These are phyloP conservation scores for Lycocerus yunnanus DNA, from an alignment of 2,888 invertebrate genomes.

Conservation along the genomic window DNA sequence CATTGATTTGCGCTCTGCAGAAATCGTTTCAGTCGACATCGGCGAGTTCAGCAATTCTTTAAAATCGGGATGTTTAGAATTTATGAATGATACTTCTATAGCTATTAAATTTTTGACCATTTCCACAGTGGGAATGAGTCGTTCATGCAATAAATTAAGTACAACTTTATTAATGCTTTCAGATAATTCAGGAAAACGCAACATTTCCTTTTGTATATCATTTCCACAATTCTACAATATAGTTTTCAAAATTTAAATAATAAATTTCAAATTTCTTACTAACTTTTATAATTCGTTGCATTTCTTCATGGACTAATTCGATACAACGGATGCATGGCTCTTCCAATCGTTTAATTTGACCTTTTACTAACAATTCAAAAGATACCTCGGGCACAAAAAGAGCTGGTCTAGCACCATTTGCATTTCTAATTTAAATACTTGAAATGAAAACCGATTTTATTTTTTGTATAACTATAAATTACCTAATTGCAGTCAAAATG, in stretches of 20 bases:
- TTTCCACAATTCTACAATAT: conserved; percentile 88
- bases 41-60: conserved; percentile 68
- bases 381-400: conserved; percentile 94
- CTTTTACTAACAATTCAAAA: conserved; percentile 96
- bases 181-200: conserved; percentile 94
- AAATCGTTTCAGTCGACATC: conserved; percentile 46
- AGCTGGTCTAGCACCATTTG: conserved; percentile 92
- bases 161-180: conserved; percentile 98
- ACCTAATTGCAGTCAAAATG: conserved; percentile 91
- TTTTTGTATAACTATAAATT: too few species aligned
- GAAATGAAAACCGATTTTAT: too few species aligned
- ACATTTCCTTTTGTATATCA: conserved; percentile 97
- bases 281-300: conserved; percentile 92
- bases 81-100: conserved; percentile 98
- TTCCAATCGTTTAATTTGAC: conserved; percentile 94
- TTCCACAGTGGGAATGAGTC: conserved; percentile 93
- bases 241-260: not conserved
- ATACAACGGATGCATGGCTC: conserved; percentile 97
- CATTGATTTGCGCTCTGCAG: conserved; percentile 54
- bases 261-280: not conserved
- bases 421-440: conserved; percentile 69
- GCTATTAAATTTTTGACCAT: conserved; percentile 98
- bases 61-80: conserved; percentile 99
- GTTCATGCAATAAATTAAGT: conserved; percentile 85
- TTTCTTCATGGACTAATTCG: conserved; percentile 97